phyloP scores from a whole-genome alignment of 2,888 invertebrate species.

The Netelia inedita region DNA sequence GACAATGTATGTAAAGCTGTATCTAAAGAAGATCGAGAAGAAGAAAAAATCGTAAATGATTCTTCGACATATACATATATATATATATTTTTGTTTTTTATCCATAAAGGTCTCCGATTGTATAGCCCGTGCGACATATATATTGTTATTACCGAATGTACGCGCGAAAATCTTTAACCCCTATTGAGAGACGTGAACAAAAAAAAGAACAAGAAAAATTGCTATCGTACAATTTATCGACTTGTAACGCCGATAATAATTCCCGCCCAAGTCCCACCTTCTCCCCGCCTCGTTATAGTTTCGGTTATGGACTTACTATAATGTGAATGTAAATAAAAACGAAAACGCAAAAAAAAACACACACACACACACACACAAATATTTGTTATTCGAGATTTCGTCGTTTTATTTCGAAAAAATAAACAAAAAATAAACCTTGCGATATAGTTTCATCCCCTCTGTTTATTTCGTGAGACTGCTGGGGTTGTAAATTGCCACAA shows the following conservation, averaged over 20 bases:
- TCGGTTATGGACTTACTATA: conserved; percentile 78
- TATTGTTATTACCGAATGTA: conserved; percentile 24
- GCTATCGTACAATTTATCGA: conserved; percentile 46
- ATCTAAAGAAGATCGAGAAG: conserved; percentile 6
- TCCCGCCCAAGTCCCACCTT: conserved; percentile 44
- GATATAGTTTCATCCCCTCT: not conserved
- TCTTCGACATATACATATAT: conserved; percentile 4
- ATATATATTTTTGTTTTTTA: conserved; percentile 15
- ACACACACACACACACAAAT: no score
- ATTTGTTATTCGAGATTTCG: conserved; percentile 81
- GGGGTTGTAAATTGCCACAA: no score
- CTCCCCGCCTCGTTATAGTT: conserved; percentile 72
- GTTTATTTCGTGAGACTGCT: not conserved
- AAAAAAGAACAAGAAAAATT: conserved; percentile 17
- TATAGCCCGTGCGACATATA: not conserved
- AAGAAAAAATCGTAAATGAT: conserved; percentile 21
- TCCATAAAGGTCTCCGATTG: conserved; percentile 4
- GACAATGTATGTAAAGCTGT: conserved; percentile 50
- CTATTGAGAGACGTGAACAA: not conserved
- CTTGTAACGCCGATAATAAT: conserved; percentile 26
- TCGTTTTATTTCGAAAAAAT: not conserved
- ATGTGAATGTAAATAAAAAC: conserved; percentile 81
- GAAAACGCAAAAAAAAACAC: conserved; percentile 8
- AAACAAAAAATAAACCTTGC: conserved; percentile 16
- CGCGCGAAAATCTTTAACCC: not conserved